These are phyloP conservation scores for Coelinius sp. DNA, from an alignment of 2,888 invertebrate genomes.

Conservation along the genomic window DNA sequence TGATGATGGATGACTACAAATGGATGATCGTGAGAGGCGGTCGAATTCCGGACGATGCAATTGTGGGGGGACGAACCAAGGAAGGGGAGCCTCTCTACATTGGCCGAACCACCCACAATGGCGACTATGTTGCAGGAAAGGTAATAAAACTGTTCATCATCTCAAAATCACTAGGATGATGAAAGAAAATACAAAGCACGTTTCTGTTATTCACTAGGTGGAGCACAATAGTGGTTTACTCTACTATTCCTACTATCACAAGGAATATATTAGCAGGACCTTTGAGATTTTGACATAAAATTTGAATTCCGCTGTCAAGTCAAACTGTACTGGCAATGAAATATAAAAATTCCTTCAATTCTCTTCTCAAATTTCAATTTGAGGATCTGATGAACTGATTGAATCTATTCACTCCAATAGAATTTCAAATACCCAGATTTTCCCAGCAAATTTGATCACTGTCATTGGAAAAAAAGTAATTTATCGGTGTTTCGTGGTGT, in stretches of 20 bases:
- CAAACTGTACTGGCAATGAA: too few relatives aligned
- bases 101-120: constrained; percentile 63
- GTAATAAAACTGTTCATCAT: constrained; percentile 47
- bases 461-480: constrained; percentile 43
- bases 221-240: background rate
- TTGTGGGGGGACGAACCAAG: constrained; percentile 64
- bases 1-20: constrained; percentile 55
- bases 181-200: background rate
- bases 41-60: constrained; percentile 64
- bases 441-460: background rate
- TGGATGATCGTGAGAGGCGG: constrained; percentile 57
- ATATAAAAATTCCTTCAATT: too few relatives aligned
- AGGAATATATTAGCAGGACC: background rate
- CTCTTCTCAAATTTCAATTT: too few relatives aligned
- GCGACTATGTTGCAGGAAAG: constrained; percentile 62
- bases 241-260: background rate
- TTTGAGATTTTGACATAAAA: background rate
- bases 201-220: background rate
- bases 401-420: background rate
- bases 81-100: constrained; percentile 67
- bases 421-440: background rate
- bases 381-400: too few relatives aligned
- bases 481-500: constrained; percentile 47
- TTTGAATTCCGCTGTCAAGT: too few relatives aligned
- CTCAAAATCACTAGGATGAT: too few relatives aligned